Evolutionary conservation across 2,797 vertebrate genomes (phyloP).

Genomic region (Sternarchorhynchus goeldii): DNA sequence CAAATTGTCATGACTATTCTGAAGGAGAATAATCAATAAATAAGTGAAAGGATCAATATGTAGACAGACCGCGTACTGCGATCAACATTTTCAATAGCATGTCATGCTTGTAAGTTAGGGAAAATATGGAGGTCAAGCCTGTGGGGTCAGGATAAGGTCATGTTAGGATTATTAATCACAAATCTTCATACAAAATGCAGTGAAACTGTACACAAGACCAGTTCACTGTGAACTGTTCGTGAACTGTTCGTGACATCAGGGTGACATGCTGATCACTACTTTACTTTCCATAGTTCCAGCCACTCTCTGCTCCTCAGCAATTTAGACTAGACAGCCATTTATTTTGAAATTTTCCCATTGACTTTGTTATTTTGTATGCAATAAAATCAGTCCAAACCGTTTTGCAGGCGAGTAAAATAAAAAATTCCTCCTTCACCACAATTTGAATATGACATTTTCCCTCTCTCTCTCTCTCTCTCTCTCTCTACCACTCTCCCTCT

Average conservation of each 20-base stretch:
- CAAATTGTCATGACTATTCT: background rate
- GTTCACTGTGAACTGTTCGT: background rate
- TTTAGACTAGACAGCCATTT: background rate
- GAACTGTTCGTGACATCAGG: background rate
- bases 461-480: conserved; percentile 6
- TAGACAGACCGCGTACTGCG: background rate
- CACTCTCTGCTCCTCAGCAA: background rate
- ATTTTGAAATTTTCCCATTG: background rate
- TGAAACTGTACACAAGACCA: too few species aligned
- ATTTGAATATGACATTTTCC: conserved; percentile 52
- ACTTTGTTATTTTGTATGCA: conserved; percentile 22
- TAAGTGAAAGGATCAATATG: background rate
- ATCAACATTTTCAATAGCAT: background rate
- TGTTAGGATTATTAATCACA: background rate
- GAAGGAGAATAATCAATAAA: background rate
- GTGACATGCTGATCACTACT: background rate
- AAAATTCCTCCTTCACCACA: conserved; percentile 51
- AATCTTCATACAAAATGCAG: background rate
- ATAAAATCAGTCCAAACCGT: conserved; percentile 38
- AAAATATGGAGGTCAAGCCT: background rate
- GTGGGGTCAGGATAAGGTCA: background rate
- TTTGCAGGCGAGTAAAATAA: conserved; percentile 41
- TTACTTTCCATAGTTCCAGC: background rate
- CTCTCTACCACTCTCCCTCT: conserved; percentile 38
- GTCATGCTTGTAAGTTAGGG: background rate